These are phyloP conservation scores for Anastrepha obliqua DNA, from an alignment of 1,140 invertebrate genomes.

Conservation along the genomic window DNA sequence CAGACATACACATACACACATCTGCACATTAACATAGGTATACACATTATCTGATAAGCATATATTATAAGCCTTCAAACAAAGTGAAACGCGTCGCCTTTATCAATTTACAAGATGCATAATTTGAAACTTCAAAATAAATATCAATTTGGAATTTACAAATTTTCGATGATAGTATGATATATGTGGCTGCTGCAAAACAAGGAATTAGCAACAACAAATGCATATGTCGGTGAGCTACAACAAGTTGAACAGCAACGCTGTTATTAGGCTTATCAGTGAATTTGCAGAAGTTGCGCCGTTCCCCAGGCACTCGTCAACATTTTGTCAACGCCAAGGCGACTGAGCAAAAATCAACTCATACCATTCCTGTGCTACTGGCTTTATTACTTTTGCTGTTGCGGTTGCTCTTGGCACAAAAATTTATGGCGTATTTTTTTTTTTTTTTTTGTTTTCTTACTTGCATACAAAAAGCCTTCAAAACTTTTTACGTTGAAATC, in stretches of 20 bases:
- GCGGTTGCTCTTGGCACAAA: background rate
- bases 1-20: too few species aligned
- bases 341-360: background rate
- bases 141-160: conserved; percentile 10
- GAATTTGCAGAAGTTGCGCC: conserved; percentile 14
- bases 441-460: background rate
- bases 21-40: background rate
- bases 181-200: background rate
- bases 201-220: background rate
- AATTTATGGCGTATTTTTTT: background rate
- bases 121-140: conserved; percentile 34
- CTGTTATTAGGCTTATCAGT: conserved; percentile 43
- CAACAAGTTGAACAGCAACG: background rate
- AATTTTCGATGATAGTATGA: background rate
- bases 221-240: background rate
- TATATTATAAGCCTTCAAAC: background rate
- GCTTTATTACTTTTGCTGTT: background rate
- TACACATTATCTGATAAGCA: background rate
- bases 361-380: background rate
- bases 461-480: conserved; percentile 7
- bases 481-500: conserved; percentile 40
- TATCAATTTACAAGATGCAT: conserved; percentile 33
- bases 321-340: background rate
- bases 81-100: background rate
- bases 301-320: conserved; percentile 15